Conservation (phyloP, 2,797 vertebrate species). For the Chloroceryle amazona region DNA sequence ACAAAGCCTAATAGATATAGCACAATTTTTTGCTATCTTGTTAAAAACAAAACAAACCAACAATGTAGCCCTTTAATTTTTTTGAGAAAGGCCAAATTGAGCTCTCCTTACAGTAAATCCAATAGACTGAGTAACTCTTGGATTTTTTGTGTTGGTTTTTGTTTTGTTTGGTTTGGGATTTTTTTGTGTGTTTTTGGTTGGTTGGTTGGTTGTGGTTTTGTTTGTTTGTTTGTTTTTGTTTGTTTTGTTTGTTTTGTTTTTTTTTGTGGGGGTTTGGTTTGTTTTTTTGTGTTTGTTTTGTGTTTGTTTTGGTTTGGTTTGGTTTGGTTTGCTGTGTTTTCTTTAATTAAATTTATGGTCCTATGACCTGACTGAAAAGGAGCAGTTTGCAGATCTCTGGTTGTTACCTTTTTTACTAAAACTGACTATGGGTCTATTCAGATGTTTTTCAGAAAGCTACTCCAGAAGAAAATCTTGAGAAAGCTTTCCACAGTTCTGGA, state of each 20-base stretch:
- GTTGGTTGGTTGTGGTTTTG: no score
- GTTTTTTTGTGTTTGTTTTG: no score
- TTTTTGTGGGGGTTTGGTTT: no score
- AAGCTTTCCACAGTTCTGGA: not conserved
- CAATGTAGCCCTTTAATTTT: not conserved
- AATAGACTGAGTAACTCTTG: not conserved
- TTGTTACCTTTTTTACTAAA: not conserved
- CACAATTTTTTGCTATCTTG: not conserved
- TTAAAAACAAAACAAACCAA: not conserved
- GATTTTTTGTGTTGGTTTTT: not conserved
- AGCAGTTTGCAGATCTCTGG: not conserved
- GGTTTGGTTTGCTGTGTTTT: no score
- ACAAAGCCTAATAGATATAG: not conserved
- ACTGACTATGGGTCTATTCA: not conserved
- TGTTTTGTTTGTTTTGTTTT: not conserved
- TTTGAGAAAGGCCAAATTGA: not conserved
- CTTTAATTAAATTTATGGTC: not conserved
- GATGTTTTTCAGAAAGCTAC: conserved; percentile 10
- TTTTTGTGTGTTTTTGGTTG: no score
- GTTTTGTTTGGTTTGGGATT: no score
- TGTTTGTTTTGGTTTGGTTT: no score
- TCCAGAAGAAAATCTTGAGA: not conserved
- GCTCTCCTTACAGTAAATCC: not conserved
- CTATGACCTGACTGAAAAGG: not conserved
- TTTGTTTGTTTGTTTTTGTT: no score